Conservation (phyloP, 2,888 invertebrate genomes). For the Lamellibrachia satsuma region DNA sequence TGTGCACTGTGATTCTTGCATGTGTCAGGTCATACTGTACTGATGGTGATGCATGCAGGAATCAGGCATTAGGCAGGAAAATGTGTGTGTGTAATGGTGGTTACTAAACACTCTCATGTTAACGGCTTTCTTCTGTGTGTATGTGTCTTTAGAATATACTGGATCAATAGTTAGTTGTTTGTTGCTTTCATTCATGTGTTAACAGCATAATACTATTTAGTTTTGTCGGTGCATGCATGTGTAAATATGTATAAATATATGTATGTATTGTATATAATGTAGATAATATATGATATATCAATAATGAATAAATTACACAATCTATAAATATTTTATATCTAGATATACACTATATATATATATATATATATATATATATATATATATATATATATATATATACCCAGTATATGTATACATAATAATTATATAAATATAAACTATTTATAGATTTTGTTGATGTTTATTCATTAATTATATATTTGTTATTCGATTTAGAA, state of each 20-base stretch:
- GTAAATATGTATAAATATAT: background rate
- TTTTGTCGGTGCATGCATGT: background rate
- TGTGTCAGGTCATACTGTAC: too few relatives aligned
- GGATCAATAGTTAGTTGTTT: background rate
- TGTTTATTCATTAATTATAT: background rate
- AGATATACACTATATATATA: too few relatives aligned
- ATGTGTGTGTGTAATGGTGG: too few relatives aligned
- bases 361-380: background rate
- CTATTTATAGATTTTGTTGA: background rate
- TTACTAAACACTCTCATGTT: background rate
- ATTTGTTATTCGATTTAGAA: background rate
- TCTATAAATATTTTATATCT: too few relatives aligned
- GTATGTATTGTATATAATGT: background rate
- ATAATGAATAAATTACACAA: too few relatives aligned
- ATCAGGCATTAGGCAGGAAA: too few relatives aligned
- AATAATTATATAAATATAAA: background rate
- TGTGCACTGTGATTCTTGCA: too few relatives aligned
- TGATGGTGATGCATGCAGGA: too few relatives aligned
- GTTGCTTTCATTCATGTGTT: background rate
- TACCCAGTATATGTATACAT: background rate
- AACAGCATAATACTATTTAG: background rate
- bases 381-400: background rate
- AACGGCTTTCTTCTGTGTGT: background rate
- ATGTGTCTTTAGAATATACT: background rate
- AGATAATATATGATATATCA: too few relatives aligned